Conservation (phyloP, 2,888 invertebrate species). For the Automeris io region DNA sequence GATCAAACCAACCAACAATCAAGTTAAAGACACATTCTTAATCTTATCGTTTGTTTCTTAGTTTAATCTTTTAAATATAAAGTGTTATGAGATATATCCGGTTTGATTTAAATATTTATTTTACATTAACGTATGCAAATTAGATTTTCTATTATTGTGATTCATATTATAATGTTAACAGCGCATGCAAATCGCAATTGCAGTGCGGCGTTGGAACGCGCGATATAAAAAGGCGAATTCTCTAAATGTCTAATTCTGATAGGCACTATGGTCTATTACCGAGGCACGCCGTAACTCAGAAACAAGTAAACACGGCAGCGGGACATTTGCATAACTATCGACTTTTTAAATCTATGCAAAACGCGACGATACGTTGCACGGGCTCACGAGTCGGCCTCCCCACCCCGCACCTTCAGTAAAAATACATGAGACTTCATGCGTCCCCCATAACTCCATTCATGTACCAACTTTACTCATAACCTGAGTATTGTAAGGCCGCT, state of each 20-base stretch:
- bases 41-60: not conserved
- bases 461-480: not conserved
- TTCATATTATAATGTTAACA: conserved; percentile 29
- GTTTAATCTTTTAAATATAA: not conserved
- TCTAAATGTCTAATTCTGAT: conserved; percentile 58
- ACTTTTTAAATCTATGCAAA: conserved; percentile 77
- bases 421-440: conserved; percentile 62
- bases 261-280: conserved; percentile 60
- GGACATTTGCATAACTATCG: conserved; percentile 72
- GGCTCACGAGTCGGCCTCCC: conserved; percentile 54
- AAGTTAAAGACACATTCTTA: not conserved
- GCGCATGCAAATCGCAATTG: conserved; percentile 48
- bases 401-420: conserved; percentile 39
- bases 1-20: too few species aligned
- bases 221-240: conserved; percentile 26
- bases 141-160: conserved; percentile 31
- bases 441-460: conserved; percentile 26
- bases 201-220: conserved; percentile 27
- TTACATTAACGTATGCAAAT: conserved; percentile 13
- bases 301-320: conserved; percentile 70
- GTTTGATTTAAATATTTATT: not conserved
- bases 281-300: conserved; percentile 69
- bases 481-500: not conserved
- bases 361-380: conserved; percentile 70
- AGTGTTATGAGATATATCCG: not conserved